phyloP scores from a whole-genome alignment of 1,140 invertebrate species.

The Nasonia longicornis region DNA sequence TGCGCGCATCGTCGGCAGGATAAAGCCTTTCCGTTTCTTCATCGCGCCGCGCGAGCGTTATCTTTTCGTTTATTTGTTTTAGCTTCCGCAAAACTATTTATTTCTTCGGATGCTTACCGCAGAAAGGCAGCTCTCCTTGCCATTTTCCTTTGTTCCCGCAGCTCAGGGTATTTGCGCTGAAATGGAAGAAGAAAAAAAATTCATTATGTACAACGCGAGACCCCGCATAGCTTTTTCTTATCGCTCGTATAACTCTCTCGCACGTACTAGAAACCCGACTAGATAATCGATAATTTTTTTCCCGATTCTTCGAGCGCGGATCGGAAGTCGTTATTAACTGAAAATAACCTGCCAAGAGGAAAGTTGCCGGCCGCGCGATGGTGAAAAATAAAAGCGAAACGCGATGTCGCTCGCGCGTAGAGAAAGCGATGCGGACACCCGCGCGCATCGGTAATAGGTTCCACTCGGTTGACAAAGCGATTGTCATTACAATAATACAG shows the following conservation, averaged over 20 bases:
- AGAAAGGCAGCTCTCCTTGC: constrained; percentile 85
- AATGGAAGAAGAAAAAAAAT: constrained; percentile 50
- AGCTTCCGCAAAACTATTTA: background rate
- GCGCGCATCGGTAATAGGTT: background rate
- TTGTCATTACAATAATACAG: background rate
- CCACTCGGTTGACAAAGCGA: background rate
- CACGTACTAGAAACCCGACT: no score
- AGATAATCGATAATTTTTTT: no score
- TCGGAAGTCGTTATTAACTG: no score
- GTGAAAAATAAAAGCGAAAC: background rate
- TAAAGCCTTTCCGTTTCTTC: background rate
- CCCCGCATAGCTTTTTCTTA: background rate
- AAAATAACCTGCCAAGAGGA: no score
- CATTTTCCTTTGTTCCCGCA: constrained; percentile 80
- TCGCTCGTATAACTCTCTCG: background rate
- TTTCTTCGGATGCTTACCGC: constrained; percentile 73
- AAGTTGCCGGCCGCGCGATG: background rate
- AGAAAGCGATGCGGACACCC: background rate
- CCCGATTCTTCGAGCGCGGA: no score
- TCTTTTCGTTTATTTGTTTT: background rate
- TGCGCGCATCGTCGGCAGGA: no score
- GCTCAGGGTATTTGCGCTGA: constrained; percentile 71
- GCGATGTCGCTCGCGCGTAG: background rate
- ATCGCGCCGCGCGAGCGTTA: background rate
- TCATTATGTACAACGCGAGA: background rate